A percentile compares a stretch with the other conserved stretches of the same genome.
Evolutionary conservation across 2,797 vertebrate species (phyloP).

Genomic region (Rhincodon typus): DNA sequence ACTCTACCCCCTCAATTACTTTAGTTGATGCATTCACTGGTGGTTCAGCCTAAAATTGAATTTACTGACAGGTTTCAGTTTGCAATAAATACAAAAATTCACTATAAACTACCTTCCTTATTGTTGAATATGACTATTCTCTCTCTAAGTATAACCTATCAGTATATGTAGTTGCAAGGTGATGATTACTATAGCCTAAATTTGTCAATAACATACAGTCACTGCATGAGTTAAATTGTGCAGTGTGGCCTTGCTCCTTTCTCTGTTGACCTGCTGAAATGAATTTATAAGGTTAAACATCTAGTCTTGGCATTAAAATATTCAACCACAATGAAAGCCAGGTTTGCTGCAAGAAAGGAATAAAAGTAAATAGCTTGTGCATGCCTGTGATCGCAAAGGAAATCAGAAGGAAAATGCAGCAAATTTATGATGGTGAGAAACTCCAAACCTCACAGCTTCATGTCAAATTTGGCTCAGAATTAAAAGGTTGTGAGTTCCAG

Average conservation of each 20-base stretch:
- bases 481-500: neutral
- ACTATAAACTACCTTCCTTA: neutral
- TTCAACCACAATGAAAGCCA: conserved; percentile 10
- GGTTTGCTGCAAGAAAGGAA: neutral
- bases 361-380: neutral
- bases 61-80: neutral
- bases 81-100: neutral
- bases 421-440: neutral
- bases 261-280: neutral
- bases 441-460: neutral
- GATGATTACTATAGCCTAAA: neutral
- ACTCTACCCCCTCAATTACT: neutral
- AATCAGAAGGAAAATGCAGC: neutral
- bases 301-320: neutral
- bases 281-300: neutral
- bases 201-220: neutral
- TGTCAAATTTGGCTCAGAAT: neutral
- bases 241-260: neutral
- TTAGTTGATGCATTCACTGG: neutral
- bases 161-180: neutral
- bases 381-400: neutral
- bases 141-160: neutral
- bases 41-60: neutral
- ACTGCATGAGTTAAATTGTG: neutral
- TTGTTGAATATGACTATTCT: neutral